These are phyloP conservation scores for Drosophila simulans DNA, from an alignment of 1,140 invertebrate species.

Conservation along the genomic window DNA sequence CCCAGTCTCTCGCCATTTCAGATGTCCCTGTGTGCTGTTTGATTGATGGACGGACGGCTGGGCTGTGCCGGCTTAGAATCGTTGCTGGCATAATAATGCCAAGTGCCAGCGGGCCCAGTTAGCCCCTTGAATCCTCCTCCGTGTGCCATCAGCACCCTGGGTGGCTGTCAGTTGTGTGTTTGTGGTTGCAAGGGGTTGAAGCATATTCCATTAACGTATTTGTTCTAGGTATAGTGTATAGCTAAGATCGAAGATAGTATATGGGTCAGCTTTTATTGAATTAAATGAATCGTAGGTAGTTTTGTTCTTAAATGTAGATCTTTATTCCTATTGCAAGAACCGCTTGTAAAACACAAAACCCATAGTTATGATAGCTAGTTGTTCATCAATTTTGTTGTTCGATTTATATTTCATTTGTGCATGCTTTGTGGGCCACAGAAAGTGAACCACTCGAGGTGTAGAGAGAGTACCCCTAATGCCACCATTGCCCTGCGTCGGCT, in stretches of 20 bases:
- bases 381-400: background rate
- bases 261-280: too few species aligned
- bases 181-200: slow-evolving; percentile 12
- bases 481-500: slow-evolving; percentile 7
- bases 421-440: background rate
- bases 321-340: too few species aligned
- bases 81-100: slow-evolving; percentile 36
- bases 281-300: too few species aligned
- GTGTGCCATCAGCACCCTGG: slow-evolving; percentile 28
- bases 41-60: slow-evolving; percentile 48
- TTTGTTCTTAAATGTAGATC: background rate
- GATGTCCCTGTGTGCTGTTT: slow-evolving; percentile 33
- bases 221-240: too few species aligned
- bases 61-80: slow-evolving; percentile 24
- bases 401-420: background rate
- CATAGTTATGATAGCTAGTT: too few species aligned
- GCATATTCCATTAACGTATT: background rate
- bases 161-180: slow-evolving; percentile 14
- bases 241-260: too few species aligned
- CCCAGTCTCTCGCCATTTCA: slow-evolving; percentile 9
- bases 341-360: background rate
- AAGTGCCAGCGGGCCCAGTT: slow-evolving; percentile 17
- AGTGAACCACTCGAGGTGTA: background rate
- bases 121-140: slow-evolving; percentile 10
- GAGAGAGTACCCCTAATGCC: slow-evolving; percentile 20